These are phyloP conservation scores for Catocala nupta DNA, from an alignment of 2,888 invertebrate genomes.

Conservation along the genomic window DNA sequence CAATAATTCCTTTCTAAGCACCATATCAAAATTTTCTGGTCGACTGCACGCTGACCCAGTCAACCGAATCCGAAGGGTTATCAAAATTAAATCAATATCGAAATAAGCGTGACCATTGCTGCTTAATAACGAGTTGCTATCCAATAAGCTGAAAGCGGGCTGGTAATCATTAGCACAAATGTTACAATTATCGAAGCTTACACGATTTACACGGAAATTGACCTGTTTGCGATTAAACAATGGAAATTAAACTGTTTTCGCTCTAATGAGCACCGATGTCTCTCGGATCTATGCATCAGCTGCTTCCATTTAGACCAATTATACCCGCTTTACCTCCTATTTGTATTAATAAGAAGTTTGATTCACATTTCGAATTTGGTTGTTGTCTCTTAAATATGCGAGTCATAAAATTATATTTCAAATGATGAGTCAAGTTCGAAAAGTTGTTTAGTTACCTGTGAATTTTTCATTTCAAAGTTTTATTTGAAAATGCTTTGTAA, in stretches of 20 bases:
- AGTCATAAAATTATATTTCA: too few relatives aligned
- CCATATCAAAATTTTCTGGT: slow-evolving; percentile 24
- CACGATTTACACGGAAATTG: slow-evolving; percentile 70
- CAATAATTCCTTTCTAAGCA: slow-evolving; percentile 21
- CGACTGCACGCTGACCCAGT: slow-evolving; percentile 33
- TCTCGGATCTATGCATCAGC: slow-evolving; percentile 44
- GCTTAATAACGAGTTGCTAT: slow-evolving; percentile 48
- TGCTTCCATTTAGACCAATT: slow-evolving; percentile 37
- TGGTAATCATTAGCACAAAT: slow-evolving; percentile 76
- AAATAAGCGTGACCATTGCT: slow-evolving; percentile 53
- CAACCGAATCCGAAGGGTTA: slow-evolving; percentile 40
- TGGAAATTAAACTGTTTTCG: slow-evolving; percentile 79
- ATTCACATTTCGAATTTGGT: background rate
- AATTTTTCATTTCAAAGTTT: too few relatives aligned
- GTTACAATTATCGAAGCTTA: slow-evolving; percentile 74
- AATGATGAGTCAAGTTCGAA: too few relatives aligned
- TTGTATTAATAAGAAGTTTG: background rate
- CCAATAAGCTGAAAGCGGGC: slow-evolving; percentile 54
- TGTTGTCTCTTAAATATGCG: background rate
- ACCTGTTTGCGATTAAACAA: slow-evolving; percentile 76
- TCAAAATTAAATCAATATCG: slow-evolving; percentile 55
- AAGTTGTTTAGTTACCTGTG: too few relatives aligned
- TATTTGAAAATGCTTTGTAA: too few relatives aligned
- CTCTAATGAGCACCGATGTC: slow-evolving; percentile 73
- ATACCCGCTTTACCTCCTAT: slow-evolving; percentile 21